Conservation (phyloP, 2,888 invertebrate species). For the Spodoptera littoralis region DNA sequence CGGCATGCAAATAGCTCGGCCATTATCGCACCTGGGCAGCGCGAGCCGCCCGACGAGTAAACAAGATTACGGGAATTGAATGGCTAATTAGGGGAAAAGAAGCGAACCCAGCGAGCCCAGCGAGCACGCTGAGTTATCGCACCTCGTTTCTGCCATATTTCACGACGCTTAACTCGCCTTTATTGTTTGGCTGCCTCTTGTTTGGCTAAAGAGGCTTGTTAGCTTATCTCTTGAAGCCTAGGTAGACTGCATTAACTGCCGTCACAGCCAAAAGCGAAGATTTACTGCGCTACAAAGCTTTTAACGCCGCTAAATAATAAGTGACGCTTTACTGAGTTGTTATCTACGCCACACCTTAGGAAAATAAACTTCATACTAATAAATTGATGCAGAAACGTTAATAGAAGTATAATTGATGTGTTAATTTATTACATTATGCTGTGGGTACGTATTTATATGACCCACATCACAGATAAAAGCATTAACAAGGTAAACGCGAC, state of each 20-base stretch:
- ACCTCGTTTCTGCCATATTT: conserved; percentile 85
- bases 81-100: conserved; percentile 89
- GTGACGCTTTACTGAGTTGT: conserved; percentile 51
- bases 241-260: conserved; percentile 84
- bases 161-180: conserved; percentile 85
- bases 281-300: conserved; percentile 75
- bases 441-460: conserved; percentile 61
- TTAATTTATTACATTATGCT: conserved; percentile 64
- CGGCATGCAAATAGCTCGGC: conserved; percentile 89
- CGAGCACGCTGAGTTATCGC: conserved; percentile 82
- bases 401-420: conserved; percentile 44
- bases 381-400: conserved; percentile 33
- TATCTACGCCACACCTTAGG: conserved; percentile 37
- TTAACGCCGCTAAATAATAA: conserved; percentile 69
- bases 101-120: conserved; percentile 78
- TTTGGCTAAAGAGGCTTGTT: conserved; percentile 85
- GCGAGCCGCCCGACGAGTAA: conserved; percentile 83
- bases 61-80: conserved; percentile 89
- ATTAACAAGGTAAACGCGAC: conserved; percentile 71
- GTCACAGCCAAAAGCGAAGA: conserved; percentile 74
- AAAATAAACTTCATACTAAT: conserved; percentile 35
- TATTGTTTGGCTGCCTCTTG: conserved; percentile 85
- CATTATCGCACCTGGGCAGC: conserved; percentile 89
- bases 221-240: conserved; percentile 84
- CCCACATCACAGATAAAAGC: conserved; percentile 67